phyloP scores from a whole-genome alignment of 2,113 vertebrate species.

The Rhegmatorhina hoffmannsi region DNA sequence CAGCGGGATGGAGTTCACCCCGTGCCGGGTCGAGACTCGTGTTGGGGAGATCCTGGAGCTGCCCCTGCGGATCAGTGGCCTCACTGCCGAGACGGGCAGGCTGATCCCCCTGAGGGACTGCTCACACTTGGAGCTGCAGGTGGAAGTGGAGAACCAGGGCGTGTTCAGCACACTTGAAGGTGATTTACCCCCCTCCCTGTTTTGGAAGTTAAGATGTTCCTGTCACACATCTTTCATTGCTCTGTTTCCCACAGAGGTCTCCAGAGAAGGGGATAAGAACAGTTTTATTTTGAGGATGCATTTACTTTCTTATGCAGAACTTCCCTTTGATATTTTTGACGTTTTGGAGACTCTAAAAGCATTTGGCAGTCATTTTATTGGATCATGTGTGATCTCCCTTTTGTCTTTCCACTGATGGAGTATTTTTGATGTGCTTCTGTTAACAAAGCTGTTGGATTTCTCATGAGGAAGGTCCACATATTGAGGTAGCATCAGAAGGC shows the following conservation, averaged over 20 bases:
- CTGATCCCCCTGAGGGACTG: slow-evolving; percentile 88
- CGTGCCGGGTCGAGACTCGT: slow-evolving; percentile 85
- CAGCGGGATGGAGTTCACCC: slow-evolving; percentile 88
- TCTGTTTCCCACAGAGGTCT: not conserved
- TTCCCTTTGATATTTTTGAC: not conserved
- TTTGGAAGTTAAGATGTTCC: not conserved
- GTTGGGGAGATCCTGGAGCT: slow-evolving; percentile 86
- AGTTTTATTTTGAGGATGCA: not conserved
- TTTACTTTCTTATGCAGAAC: not conserved
- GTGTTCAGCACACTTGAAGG: slow-evolving; percentile 85
- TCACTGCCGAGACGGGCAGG: slow-evolving; percentile 70
- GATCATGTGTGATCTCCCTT: not conserved
- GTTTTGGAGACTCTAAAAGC: not conserved
- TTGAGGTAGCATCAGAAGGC: not conserved
- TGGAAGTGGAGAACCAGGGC: slow-evolving; percentile 84
- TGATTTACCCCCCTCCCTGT: slow-evolving; percentile 46
- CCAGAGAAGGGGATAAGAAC: not conserved
- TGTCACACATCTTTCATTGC: not conserved
- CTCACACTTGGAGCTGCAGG: slow-evolving; percentile 87
- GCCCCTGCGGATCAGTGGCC: slow-evolving; percentile 85
- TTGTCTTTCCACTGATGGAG: not conserved
- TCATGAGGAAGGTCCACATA: not conserved
- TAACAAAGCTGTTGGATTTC: not conserved
- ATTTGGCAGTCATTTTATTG: not conserved
- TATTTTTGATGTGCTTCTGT: not conserved